Conservation (phyloP, 1,140 invertebrate species). For the Sitodiplosis mosellana region DNA sequence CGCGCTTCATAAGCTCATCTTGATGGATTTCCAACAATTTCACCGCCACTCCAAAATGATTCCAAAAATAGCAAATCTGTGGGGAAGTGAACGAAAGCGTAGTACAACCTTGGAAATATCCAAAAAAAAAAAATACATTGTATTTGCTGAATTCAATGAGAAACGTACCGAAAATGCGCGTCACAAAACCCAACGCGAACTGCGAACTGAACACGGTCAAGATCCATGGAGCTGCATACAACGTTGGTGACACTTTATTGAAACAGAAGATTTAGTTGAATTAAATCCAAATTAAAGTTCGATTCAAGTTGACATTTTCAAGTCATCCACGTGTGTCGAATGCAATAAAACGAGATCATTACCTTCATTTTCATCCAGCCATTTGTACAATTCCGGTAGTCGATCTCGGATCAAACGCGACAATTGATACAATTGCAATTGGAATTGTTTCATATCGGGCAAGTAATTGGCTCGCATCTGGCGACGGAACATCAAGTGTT, state of each 20-base stretch:
- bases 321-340: too few species aligned
- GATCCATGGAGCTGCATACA: slow-evolving; percentile 93
- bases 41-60: slow-evolving; percentile 74
- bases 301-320: too few species aligned
- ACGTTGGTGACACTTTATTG: slow-evolving; percentile 78
- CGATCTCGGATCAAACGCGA: slow-evolving; percentile 81
- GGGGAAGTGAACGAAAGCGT: slow-evolving; percentile 30
- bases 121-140: slow-evolving; percentile 1
- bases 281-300: too few species aligned
- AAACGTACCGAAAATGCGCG: slow-evolving; percentile 81
- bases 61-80: slow-evolving; percentile 67
- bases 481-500: slow-evolving; percentile 79
- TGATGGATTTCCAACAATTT: slow-evolving; percentile 69
- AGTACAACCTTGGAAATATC: slow-evolving; percentile 1
- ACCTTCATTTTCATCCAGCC: slow-evolving; percentile 82
- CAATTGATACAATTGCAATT: slow-evolving; percentile 83
- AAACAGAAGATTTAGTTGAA: too few species aligned
- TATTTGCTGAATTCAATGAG: slow-evolving; percentile 20
- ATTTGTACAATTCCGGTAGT: slow-evolving; percentile 65
- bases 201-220: slow-evolving; percentile 90
- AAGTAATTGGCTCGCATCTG: slow-evolving; percentile 74
- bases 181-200: slow-evolving; percentile 88
- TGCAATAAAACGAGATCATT: too few species aligned
- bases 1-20: slow-evolving; percentile 61
- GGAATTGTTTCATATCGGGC: slow-evolving; percentile 83